phyloP scores from a whole-genome alignment of 2,888 invertebrate genomes.

The Dolichomitus sp. region DNA sequence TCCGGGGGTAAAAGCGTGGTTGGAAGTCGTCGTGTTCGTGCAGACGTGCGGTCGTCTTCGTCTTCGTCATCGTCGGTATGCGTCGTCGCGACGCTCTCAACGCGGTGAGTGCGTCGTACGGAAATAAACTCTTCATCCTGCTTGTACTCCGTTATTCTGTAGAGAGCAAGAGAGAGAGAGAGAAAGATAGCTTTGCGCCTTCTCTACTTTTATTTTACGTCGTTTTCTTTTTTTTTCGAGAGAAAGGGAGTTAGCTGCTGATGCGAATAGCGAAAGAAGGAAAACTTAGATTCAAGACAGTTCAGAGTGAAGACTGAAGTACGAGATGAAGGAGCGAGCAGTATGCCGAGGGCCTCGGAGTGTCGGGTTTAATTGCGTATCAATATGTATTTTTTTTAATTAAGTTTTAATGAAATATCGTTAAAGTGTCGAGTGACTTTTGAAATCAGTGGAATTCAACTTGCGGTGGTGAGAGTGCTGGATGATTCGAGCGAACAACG shows the following conservation, averaged over 20 bases:
- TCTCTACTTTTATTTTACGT: conserved; percentile 17
- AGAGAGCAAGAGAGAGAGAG: conserved; percentile 12
- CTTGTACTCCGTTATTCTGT: conserved; percentile 45
- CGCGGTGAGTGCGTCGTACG: conserved; percentile 61
- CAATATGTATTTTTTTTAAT: not conserved
- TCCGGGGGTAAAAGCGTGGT: conserved; percentile 25
- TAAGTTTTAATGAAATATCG: not conserved
- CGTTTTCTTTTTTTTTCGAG: conserved; percentile 12
- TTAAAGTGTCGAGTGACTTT: conserved; percentile 14
- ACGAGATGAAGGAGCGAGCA: conserved; percentile 39
- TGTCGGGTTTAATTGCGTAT: conserved; percentile 3
- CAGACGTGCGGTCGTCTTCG: conserved; percentile 2
- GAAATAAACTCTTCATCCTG: conserved; percentile 61
- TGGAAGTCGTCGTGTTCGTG: conserved; percentile 1
- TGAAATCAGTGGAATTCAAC: conserved; percentile 30
- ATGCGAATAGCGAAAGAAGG: conserved; percentile 35
- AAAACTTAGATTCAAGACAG: conserved; percentile 51
- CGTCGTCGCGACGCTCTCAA: conserved; percentile 40
- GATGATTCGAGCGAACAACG: conserved; percentile 35
- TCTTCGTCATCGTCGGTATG: conserved; percentile 50
- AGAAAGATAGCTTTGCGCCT: not conserved
- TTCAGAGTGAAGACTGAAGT: conserved; percentile 45
- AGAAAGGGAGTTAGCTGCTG: conserved; percentile 28
- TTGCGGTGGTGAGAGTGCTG: conserved; percentile 40
- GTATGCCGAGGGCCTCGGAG: conserved; percentile 3